These are phyloP conservation scores for Mesochorus sp. DNA, from an alignment of 2,888 invertebrate species.

Conservation along the genomic window DNA sequence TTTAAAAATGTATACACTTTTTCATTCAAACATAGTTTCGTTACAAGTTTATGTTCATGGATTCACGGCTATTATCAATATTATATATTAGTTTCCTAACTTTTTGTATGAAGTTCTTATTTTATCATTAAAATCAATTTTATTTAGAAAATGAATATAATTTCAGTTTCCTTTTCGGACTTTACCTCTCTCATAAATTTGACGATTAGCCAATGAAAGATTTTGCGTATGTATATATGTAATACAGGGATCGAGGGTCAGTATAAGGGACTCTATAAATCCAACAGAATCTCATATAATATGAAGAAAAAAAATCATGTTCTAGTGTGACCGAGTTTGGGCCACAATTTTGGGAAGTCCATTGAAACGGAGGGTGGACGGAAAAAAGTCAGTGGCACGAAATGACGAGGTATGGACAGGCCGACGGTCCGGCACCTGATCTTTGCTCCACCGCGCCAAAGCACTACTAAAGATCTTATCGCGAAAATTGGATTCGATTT, in stretches of 20 bases:
- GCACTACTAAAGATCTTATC: slow-evolving; percentile 79
- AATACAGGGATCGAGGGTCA: not conserved
- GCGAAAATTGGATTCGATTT: slow-evolving; percentile 81
- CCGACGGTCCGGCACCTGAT: slow-evolving; percentile 77
- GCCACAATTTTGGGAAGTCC: slow-evolving; percentile 29
- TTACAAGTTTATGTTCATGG: too few species aligned
- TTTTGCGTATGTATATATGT: not conserved
- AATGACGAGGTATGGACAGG: slow-evolving; percentile 63
- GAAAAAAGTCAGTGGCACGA: slow-evolving; percentile 46
- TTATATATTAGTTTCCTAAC: too few species aligned
- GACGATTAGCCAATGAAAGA: not conserved
- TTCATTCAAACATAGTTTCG: too few species aligned
- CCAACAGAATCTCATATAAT: not conserved
- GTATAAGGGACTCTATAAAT: not conserved
- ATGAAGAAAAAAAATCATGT: not conserved
- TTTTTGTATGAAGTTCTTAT: not conserved
- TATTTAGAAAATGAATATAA: not conserved
- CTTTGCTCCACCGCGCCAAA: slow-evolving; percentile 63
- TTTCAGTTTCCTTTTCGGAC: not conserved
- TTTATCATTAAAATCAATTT: not conserved
- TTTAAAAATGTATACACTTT: too few species aligned
- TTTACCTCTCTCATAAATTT: not conserved
- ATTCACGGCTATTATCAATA: too few species aligned
- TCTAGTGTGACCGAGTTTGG: not conserved
- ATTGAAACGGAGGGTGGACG: slow-evolving; percentile 10